Conservation (phyloP, 2,888 invertebrate species). For the Sarcophaga rosellei region DNA sequence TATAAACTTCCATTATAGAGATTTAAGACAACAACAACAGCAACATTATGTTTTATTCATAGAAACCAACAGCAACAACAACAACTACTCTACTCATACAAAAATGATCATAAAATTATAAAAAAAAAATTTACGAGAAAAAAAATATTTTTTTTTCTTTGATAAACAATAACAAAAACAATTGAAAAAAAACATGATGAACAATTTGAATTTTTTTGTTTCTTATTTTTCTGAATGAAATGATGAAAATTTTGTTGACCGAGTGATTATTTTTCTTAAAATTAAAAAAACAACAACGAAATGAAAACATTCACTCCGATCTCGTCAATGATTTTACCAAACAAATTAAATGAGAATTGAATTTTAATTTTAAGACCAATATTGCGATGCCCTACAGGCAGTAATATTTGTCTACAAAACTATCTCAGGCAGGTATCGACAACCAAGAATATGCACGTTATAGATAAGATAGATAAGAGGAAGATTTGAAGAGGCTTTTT, state of each 20-base stretch:
- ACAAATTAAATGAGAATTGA: constrained; percentile 63
- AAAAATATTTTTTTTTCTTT: constrained; percentile 41
- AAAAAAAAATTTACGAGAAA: constrained; percentile 29
- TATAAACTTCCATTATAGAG: constrained; percentile 58
- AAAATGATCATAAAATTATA: constrained; percentile 11
- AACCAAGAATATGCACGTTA: background rate
- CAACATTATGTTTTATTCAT: constrained; percentile 24
- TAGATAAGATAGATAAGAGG: background rate
- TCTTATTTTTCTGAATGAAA: constrained; percentile 35
- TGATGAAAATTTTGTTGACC: constrained; percentile 48
- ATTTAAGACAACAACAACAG: constrained; percentile 43
- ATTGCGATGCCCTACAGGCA: background rate
- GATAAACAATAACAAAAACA: constrained; percentile 54
- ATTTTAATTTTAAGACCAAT: background rate
- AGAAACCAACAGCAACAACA: background rate
- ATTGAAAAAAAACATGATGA: constrained; percentile 36
- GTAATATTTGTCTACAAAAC: background rate
- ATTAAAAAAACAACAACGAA: constrained; percentile 66
- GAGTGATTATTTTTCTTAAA: constrained; percentile 70
- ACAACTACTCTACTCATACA: background rate
- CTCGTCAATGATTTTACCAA: constrained; percentile 68
- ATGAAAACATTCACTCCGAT: constrained; percentile 27
- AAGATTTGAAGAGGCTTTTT: too few relatives aligned
- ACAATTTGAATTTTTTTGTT: constrained; percentile 23
- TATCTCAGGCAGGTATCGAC: background rate